These are phyloP conservation scores for Rhizomys pruinosus DNA, from an alignment of 2,113 vertebrate genomes.

Conservation along the genomic window DNA sequence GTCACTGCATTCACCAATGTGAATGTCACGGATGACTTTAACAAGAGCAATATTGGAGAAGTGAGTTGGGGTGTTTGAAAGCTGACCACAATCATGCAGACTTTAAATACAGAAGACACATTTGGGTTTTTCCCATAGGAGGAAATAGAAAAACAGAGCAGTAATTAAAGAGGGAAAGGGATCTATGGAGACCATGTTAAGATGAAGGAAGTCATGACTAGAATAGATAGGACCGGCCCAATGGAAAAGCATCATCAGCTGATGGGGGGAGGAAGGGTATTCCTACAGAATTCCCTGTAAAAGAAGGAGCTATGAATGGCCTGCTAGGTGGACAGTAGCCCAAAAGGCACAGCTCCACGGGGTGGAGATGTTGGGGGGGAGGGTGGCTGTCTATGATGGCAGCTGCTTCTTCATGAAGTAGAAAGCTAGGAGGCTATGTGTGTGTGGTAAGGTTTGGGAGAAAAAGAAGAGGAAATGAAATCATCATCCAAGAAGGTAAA, in stretches of 20 bases:
- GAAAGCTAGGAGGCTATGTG: not conserved
- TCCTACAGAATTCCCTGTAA: not conserved
- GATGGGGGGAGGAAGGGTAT: not conserved
- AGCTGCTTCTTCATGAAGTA: not conserved
- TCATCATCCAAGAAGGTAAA: not conserved
- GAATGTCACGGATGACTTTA: not conserved
- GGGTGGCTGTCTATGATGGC: not conserved
- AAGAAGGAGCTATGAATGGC: not conserved
- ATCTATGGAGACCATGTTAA: not conserved
- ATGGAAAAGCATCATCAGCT: not conserved
- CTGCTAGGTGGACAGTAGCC: not conserved
- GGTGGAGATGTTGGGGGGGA: too few relatives aligned
- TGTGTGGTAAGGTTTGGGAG: not conserved
- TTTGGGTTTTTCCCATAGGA: not conserved
- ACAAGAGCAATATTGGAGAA: not conserved
- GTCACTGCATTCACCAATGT: not conserved
- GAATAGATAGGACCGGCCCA: not conserved
- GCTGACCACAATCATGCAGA: not conserved
- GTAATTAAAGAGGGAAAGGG: not conserved
- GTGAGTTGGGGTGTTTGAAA: not conserved
- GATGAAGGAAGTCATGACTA: not conserved
- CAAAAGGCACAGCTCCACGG: not conserved
- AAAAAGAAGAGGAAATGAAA: constrained; percentile 37
- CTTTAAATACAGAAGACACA: not conserved
- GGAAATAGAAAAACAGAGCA: not conserved